phyloP scores from a whole-genome alignment of 1,140 invertebrate genomes.

The Zaprionus vittiger region DNA sequence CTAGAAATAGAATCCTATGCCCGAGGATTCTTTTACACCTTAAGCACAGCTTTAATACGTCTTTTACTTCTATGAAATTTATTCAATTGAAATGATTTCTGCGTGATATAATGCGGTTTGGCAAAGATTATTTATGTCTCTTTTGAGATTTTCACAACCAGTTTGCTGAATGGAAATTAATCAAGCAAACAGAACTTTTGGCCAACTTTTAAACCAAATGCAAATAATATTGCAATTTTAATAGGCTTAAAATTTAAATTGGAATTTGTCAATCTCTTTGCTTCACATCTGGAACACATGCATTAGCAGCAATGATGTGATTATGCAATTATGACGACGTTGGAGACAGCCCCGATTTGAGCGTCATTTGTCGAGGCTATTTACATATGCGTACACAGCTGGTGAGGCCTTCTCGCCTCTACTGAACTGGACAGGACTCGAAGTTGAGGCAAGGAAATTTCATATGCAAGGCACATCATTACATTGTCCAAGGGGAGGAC shows the following conservation, averaged over 20 bases:
- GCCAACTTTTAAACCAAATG: constrained; percentile 3
- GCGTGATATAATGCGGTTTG: neutral
- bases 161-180: neutral
- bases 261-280: constrained; percentile 12
- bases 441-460: constrained; percentile 32
- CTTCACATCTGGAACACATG: neutral
- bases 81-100: neutral
- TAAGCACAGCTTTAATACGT: neutral
- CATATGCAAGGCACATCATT: constrained; percentile 71
- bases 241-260: constrained; percentile 19
- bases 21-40: neutral
- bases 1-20: neutral
- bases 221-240: constrained; percentile 6
- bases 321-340: constrained; percentile 36
- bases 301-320: constrained; percentile 39
- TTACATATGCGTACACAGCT: constrained; percentile 29
- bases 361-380: neutral
- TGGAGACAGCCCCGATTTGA: neutral
- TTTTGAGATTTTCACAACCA: neutral
- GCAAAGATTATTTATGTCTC: neutral
- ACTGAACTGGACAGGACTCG: neutral
- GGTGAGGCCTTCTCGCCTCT: neutral
- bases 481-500: constrained; percentile 56
- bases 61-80: neutral
- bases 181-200: constrained; percentile 6